Percentiles rank a stretch among this genome's conserved stretches.
Evolutionary conservation across 2,797 vertebrate genomes (phyloP).

Genomic region (Myotis vivesi): DNA sequence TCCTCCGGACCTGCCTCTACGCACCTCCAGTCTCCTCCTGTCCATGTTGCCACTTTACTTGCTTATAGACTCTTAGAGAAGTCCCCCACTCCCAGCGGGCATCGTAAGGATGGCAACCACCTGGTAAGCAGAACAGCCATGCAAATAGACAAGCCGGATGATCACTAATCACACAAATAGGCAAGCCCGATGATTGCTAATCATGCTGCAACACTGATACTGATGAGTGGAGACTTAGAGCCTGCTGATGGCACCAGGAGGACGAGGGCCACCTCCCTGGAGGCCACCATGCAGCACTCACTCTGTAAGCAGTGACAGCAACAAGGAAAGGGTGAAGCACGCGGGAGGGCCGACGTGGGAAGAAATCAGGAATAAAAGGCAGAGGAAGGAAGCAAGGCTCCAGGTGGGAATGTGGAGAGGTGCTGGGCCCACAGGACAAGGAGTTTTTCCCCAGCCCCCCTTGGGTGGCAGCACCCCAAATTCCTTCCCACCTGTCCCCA

Average conservation of each 20-base stretch:
- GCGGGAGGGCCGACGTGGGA: neutral
- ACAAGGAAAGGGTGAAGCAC: neutral
- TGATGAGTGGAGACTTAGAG: no score
- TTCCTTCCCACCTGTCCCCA: no score
- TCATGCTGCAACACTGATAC: neutral
- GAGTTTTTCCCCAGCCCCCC: neutral
- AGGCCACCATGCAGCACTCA: neutral
- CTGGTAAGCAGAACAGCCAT: neutral
- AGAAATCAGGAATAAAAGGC: neutral
- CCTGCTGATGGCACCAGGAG: no score
- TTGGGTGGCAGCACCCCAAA: neutral
- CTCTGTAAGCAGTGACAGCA: neutral
- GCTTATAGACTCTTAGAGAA: neutral
- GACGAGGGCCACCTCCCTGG: fast-evolving
- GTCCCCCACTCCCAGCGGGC: neutral
- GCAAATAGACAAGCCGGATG: neutral
- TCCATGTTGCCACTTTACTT: neutral
- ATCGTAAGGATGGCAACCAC: neutral
- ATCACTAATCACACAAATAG: no score
- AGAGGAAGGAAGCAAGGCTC: neutral
- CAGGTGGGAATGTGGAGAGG: neutral
- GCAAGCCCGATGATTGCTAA: no score
- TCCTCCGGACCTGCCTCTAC: no score
- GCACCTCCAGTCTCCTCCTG: neutral
- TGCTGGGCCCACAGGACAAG: neutral